These are phyloP conservation scores for Thereva unica DNA, from an alignment of 2,888 invertebrate genomes.

Conservation along the genomic window DNA sequence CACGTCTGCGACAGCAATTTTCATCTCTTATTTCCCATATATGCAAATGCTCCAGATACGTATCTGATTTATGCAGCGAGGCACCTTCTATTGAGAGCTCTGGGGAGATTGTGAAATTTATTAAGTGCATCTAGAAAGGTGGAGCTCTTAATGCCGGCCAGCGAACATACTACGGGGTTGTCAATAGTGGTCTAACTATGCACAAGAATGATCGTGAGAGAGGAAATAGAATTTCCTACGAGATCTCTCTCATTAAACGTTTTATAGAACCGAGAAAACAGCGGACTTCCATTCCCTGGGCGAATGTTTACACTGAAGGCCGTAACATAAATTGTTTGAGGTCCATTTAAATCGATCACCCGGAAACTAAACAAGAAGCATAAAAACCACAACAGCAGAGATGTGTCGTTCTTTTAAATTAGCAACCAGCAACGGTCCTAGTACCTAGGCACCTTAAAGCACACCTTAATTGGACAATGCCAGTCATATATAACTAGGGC, in stretches of 20 bases:
- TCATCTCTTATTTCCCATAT: slow-evolving; percentile 22
- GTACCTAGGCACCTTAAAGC: slow-evolving; percentile 23
- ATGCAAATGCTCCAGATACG: slow-evolving; percentile 28
- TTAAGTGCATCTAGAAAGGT: slow-evolving; percentile 28
- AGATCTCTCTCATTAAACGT: too few species aligned
- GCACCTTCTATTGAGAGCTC: slow-evolving; percentile 24
- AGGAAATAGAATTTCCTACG: too few species aligned
- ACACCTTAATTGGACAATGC: slow-evolving; percentile 31
- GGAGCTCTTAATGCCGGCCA: slow-evolving; percentile 15
- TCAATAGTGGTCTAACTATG: neutral
- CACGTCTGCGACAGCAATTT: slow-evolving; percentile 22
- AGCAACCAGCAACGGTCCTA: slow-evolving; percentile 14
- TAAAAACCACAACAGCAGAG: slow-evolving; percentile 4
- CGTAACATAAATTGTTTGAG: slow-evolving; percentile 21
- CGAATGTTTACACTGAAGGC: slow-evolving; percentile 4
- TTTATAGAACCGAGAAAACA: too few species aligned
- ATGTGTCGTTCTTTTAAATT: slow-evolving; percentile 27
- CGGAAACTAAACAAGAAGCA: neutral
- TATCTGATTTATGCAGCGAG: slow-evolving; percentile 32
- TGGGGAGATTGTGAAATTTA: slow-evolving; percentile 30
- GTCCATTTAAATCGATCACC: slow-evolving; percentile 27
- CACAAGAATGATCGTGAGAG: too few species aligned
- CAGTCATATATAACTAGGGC: slow-evolving; percentile 31
- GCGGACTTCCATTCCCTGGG: neutral
- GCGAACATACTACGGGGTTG: slow-evolving; percentile 13